Evolutionary conservation across 2,888 invertebrate genomes (phyloP).

Genomic region (Pterobdella sp.): DNA sequence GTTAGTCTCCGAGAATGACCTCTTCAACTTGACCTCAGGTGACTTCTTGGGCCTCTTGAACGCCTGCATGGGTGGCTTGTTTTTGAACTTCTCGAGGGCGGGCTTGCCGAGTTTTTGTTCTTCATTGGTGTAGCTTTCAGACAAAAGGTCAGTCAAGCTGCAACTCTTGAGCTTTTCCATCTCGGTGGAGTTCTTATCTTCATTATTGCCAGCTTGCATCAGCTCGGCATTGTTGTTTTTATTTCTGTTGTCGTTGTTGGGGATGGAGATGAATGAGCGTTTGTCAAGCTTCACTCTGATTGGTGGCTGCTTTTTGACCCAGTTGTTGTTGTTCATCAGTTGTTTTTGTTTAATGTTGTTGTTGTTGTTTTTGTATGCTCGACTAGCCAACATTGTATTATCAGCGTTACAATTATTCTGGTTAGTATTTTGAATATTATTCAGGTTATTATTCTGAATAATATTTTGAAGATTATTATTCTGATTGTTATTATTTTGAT

Average conservation of each 20-base stretch:
- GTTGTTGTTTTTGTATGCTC: neutral
- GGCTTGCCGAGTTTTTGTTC: neutral
- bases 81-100: neutral
- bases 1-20: neutral
- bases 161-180: constrained; percentile 13
- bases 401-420: neutral
- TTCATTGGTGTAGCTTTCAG: constrained; percentile 16
- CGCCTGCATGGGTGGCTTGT: neutral
- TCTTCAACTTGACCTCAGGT: neutral
- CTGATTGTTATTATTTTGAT: neutral
- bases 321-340: neutral
- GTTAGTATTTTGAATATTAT: neutral
- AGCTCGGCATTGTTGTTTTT: neutral
- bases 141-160: constrained; percentile 22
- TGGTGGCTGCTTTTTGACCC: constrained; percentile 21
- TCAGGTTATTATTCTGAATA: neutral
- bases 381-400: neutral
- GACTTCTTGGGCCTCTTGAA: neutral
- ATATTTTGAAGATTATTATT: neutral
- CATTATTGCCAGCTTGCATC: neutral
- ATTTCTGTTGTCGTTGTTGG: neutral
- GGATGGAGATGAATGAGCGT: constrained; percentile 5
- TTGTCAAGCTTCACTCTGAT: constrained; percentile 22
- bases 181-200: neutral
- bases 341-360: constrained; percentile 2